Conservation (phyloP, 2,888 invertebrate species). For the Maniola hyperantus region DNA sequence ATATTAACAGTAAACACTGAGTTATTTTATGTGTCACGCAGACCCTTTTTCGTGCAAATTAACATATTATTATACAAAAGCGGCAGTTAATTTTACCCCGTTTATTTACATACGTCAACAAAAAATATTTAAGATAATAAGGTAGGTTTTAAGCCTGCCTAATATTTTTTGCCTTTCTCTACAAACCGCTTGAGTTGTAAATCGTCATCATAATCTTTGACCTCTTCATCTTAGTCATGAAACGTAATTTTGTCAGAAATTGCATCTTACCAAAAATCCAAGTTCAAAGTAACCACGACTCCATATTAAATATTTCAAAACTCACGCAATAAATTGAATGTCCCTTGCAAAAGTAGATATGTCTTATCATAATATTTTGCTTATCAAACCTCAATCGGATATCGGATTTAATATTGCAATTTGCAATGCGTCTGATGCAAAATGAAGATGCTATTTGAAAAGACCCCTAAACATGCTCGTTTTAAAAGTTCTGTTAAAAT, state of each 20-base stretch:
- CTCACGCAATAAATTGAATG: constrained; percentile 6
- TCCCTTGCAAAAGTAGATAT: constrained; percentile 15
- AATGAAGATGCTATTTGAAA: not conserved
- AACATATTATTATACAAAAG: constrained; percentile 30
- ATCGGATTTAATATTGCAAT: constrained; percentile 10
- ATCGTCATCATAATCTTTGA: too few relatives aligned
- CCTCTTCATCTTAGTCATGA: too few relatives aligned
- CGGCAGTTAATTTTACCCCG: constrained; percentile 26
- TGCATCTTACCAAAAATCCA: not conserved
- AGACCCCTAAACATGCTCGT: not conserved
- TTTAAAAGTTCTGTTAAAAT: not conserved
- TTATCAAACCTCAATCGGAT: constrained; percentile 13
- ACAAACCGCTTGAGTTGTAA: too few relatives aligned
- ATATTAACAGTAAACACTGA: constrained; percentile 31
- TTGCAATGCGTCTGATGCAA: not conserved
- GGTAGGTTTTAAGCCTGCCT: not conserved
- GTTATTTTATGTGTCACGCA: constrained; percentile 27
- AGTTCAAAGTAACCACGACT: not conserved
- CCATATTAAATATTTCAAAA: not conserved
- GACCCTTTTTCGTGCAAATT: constrained; percentile 27
- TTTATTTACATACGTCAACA: constrained; percentile 29
- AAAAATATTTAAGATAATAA: constrained; percentile 4
- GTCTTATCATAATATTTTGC: constrained; percentile 11
- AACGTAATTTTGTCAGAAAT: not conserved
- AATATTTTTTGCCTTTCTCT: too few relatives aligned